These are phyloP conservation scores for Tethya wilhelma DNA, from an alignment of 37 sponge, comb jelly and placozoan genomes.

Conservation along the genomic window DNA sequence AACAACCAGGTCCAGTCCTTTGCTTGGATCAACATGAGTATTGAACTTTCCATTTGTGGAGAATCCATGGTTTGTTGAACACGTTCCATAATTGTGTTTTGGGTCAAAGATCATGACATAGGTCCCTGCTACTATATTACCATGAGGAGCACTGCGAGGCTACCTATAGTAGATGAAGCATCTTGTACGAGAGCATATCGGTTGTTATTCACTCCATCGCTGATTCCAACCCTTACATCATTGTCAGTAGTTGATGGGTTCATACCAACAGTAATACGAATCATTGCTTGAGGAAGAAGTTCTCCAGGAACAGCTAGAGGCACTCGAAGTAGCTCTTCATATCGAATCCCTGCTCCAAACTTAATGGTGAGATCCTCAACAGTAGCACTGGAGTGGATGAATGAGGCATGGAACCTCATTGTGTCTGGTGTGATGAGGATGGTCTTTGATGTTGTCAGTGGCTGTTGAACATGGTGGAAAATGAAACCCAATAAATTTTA, in stretches of 20 bases:
- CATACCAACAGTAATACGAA: slow-evolving; percentile 19
- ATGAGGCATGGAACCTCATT: neutral
- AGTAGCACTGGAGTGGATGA: slow-evolving; percentile 28
- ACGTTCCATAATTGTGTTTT: neutral
- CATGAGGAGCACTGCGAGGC: neutral
- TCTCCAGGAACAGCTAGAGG: slow-evolving; percentile 15
- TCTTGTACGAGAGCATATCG: neutral
- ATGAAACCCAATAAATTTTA: too few species aligned
- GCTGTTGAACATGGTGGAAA: too few species aligned
- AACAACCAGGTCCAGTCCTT: neutral
- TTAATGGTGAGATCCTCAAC: neutral
- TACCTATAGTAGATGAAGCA: neutral
- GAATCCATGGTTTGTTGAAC: neutral
- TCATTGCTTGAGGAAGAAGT: slow-evolving; percentile 1
- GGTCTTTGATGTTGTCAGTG: neutral
- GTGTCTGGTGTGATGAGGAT: neutral
- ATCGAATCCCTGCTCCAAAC: neutral
- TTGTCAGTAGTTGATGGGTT: neutral
- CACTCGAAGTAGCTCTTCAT: slow-evolving; percentile 9
- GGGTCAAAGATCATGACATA: neutral
- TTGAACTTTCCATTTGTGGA: slow-evolving; percentile 1
- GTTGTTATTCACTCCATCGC: slow-evolving; percentile 12
- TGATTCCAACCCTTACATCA: slow-evolving; percentile 5
- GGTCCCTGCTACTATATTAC: neutral
- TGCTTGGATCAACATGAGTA: slow-evolving; percentile 6